Conservation (phyloP, 2,113 vertebrate species). For the Sardina pilchardus region DNA sequence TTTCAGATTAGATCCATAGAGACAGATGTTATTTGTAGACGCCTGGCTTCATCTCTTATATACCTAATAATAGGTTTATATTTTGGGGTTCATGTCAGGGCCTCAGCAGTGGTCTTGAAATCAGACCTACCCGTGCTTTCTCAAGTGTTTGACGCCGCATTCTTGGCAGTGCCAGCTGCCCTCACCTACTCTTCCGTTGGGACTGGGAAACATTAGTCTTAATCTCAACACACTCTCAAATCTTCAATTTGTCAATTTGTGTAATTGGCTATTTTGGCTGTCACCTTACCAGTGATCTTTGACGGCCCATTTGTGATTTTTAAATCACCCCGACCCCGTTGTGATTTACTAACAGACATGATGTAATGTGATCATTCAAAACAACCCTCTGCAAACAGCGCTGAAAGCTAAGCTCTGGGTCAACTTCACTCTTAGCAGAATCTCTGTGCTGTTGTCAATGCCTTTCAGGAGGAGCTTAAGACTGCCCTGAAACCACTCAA, state of each 20-base stretch:
- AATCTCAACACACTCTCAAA: neutral
- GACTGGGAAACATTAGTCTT: neutral
- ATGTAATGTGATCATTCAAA: neutral
- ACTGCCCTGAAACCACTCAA: conserved; percentile 68
- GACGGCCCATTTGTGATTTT: neutral
- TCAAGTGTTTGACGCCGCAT: conserved; percentile 43
- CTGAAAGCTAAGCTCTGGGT: neutral
- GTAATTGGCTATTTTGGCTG: neutral
- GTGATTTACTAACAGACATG: neutral
- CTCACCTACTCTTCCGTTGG: conserved; percentile 3
- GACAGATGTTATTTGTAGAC: conserved; percentile 47
- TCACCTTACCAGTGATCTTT: neutral
- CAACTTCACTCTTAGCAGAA: neutral
- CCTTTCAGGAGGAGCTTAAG: conserved; percentile 72
- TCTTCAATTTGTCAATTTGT: neutral
- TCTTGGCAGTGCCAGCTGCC: conserved; percentile 31
- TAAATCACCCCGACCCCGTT: neutral
- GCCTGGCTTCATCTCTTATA: conserved; percentile 49
- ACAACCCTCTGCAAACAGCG: neutral
- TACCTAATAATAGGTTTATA: conserved; percentile 69
- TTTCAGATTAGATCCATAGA: conserved; percentile 21
- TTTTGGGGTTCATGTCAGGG: conserved; percentile 56
- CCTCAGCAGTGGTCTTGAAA: conserved; percentile 61
- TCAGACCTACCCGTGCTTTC: conserved; percentile 61
- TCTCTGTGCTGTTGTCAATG: conserved; percentile 40